Conservation (phyloP, 2,797 vertebrate genomes). For the Pipistrellus nathusii region DNA sequence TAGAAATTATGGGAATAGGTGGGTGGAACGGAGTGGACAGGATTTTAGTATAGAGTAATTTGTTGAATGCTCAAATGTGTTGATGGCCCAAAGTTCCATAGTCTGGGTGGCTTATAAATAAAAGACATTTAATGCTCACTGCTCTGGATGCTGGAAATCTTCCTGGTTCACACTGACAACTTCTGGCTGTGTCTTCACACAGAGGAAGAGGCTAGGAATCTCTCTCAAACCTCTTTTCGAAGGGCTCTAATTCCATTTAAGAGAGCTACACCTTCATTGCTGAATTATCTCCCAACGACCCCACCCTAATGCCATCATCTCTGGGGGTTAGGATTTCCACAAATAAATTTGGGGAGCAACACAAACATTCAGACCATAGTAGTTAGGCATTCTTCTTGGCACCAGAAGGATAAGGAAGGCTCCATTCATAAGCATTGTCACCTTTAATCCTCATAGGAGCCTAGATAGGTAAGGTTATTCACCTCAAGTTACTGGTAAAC, state of each 20-base stretch:
- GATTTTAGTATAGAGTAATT: neutral
- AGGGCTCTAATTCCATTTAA: neutral
- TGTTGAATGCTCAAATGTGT: neutral
- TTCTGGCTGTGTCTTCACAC: neutral
- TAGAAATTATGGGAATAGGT: neutral
- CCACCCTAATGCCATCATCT: neutral
- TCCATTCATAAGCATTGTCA: rapidly evolving
- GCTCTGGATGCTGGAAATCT: neutral
- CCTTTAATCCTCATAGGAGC: neutral
- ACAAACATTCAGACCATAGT: neutral
- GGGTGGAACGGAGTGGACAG: too few relatives aligned
- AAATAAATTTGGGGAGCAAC: neutral
- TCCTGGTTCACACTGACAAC: neutral
- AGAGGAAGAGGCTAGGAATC: neutral
- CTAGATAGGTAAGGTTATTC: neutral
- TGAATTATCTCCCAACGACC: neutral
- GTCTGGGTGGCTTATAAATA: neutral
- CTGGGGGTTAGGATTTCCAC: neutral
- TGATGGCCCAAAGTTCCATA: neutral
- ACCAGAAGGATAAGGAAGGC: neutral
- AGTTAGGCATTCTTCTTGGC: neutral
- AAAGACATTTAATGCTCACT: neutral
- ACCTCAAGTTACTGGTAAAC: neutral
- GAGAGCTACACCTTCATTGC: neutral
- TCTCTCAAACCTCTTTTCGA: neutral